phyloP scores from a whole-genome alignment of 2,797 vertebrate genomes.

The Hydrolagus colliei region DNA sequence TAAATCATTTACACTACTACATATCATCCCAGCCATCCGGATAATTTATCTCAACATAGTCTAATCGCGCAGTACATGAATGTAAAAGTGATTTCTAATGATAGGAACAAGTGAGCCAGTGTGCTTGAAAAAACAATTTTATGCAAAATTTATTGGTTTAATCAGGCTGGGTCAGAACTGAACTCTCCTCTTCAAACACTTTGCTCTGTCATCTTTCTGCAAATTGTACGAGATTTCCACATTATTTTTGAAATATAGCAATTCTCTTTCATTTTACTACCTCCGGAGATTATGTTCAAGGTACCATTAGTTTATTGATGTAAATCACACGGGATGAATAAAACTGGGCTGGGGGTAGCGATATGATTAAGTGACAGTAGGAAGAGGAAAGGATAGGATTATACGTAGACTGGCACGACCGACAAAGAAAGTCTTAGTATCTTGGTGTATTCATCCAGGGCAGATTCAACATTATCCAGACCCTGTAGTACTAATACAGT shows the following conservation, averaged over 20 bases:
- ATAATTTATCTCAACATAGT: no score
- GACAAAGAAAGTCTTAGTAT: background rate
- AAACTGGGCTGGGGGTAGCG: background rate
- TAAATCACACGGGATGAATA: background rate
- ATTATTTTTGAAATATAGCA: background rate
- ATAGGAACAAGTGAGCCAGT: no score
- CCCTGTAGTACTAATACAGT: background rate
- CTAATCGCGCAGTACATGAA: no score
- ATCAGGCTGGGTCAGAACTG: background rate
- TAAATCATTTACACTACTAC: no score
- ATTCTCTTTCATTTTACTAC: background rate
- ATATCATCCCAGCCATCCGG: no score
- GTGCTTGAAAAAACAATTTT: no score
- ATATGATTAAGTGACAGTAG: background rate
- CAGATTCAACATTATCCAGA: background rate
- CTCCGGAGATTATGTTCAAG: background rate
- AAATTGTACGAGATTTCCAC: background rate
- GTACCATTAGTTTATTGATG: background rate
- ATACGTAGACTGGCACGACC: background rate
- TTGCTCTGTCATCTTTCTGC: background rate
- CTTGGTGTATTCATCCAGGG: background rate
- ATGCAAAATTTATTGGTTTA: background rate
- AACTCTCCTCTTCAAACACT: background rate
- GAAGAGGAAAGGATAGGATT: background rate
- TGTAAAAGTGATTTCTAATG: no score